Base-by-base conservation (phyloP, 2,113 vertebrate genomes). In the Typhlomys cinereus region DNA sequence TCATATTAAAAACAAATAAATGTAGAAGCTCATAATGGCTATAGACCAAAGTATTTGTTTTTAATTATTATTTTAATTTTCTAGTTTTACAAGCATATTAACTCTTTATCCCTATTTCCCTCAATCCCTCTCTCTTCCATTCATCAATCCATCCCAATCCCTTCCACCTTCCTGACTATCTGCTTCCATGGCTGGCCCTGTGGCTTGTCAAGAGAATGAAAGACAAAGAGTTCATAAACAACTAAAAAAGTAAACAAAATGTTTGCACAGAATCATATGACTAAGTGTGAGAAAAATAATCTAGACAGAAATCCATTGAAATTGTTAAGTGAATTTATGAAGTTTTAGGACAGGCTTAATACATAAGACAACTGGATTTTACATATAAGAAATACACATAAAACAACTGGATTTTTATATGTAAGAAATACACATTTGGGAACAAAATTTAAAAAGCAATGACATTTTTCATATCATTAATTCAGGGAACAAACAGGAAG, bases 361-460 rank as follows among this genome's bases (percentile, higher is more conserved):
- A 67, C n/a, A 8, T 27, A 54, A 61, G 54, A 31, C 7, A 89
- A n/a, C 4, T 71, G 6, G 17, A 11, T 67, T 62, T 92, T 86
- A 54, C 20, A 36, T 20, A 18, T 21, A 71, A 25, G 21, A 25
- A 59, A 59, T 1, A 31, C 7, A 29, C 29, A 48, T 54, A n/a
- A 57, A 82, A n/a, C 13, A 91, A n/a, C 8, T 74, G 4, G 7
- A 4, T 70, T 61, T 90, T n/a, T 79, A 59, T 34, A n/a, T 20
- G 8, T 31, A 61, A n/a, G 21, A 20, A 74, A 62, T 1, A 25
- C 8, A 34, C n/a, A 46, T 27, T 34, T 52, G 76, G 14, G 87
- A 93, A 80, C 18, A 13, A 74, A 94, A 79, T 64, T 50, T 83
- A 46, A 88, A 70, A 36, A 71, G 2, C 7, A 90, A 27, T 78